Base-by-base conservation (phyloP, 2,888 invertebrate genomes). In the Rhingia campestris region DNA sequence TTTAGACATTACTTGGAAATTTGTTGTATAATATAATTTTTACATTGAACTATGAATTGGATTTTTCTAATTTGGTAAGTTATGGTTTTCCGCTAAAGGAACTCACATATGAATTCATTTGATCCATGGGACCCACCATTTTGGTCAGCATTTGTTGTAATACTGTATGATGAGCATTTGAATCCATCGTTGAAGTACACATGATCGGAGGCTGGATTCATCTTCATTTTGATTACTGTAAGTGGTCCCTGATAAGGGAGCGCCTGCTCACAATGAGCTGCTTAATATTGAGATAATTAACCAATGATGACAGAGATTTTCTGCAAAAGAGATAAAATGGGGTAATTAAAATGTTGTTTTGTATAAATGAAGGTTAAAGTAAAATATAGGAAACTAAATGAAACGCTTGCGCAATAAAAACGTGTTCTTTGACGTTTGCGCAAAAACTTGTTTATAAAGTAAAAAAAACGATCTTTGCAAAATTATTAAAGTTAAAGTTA, bases 91-190 rank as follows among this genome's bases (percentile, higher is more conserved):
- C 22, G 22, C 22, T 22, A 22, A 22, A 67, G 33, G 66, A 81
- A 90, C 92, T 91, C 88, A 92, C 92, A 88, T 87, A 92, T 92
- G 85, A 92, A 91, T 86, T 94, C 94, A 87, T 93, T 93, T 87
- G 94, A 94, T 86, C 94, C 94, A 88, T 92, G 92, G 63, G 92
- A 90, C 72, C 91, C 92, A 64, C 90, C 90, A 82, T 92, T 91
- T 37, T 88, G 89, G 73, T 90, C 92, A 53, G 88, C 86, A 74
- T 90, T 89, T 14, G 88, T 88, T 61, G 88, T 89, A 30, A 91
- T 91, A 86, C 90, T 91, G 58, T 91, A 89, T 33, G 91, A 88
- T 54, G 91, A 91, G 84, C 90, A 90, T 86, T 91, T 90, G 58
- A 91, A 89, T 56, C 89, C 91, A 82, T 91, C 90, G 82, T 91